Percentiles rank a stretch among this genome's conserved stretches.
phyloP scores from a whole-genome alignment of 2,797 vertebrate species.

The Discoglossus pictus region DNA sequence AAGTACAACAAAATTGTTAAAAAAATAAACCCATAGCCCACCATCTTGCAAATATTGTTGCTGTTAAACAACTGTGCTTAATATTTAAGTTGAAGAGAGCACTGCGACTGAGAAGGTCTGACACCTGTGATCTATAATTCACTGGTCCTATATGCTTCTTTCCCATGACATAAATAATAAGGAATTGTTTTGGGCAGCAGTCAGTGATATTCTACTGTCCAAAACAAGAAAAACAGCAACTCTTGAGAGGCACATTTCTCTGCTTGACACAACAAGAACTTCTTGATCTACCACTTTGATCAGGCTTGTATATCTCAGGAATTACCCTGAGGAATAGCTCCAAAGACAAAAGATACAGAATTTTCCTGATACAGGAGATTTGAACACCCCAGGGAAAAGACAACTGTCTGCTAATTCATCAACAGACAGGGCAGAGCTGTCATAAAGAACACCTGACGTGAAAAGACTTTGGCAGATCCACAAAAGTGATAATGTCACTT shows the following conservation, averaged over 20 bases:
- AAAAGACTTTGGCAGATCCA: slow-evolving; percentile 9
- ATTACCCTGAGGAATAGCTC: slow-evolving; percentile 27
- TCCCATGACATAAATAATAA: slow-evolving; percentile 38
- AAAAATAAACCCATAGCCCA: too few species aligned
- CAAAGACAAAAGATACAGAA: too few species aligned
- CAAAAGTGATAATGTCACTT: too few species aligned
- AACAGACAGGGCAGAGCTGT: too few species aligned
- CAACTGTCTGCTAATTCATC: slow-evolving; percentile 13
- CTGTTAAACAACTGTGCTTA: too few species aligned
- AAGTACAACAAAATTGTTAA: too few species aligned
- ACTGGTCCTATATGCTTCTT: slow-evolving; percentile 3
- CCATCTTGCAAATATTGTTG: too few species aligned
- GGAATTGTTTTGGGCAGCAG: slow-evolving; percentile 35
- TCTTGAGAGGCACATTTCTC: slow-evolving; percentile 27
- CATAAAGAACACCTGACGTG: too few species aligned
- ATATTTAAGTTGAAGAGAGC: too few species aligned
- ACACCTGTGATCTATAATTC: slow-evolving; percentile 30
- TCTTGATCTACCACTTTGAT: slow-evolving; percentile 42
- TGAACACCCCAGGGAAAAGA: slow-evolving; percentile 8
- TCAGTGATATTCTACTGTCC: slow-evolving; percentile 20
- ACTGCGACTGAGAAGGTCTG: background rate
- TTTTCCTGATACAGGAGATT: slow-evolving; percentile 6
- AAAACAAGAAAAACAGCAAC: slow-evolving; percentile 20
- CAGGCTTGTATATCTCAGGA: slow-evolving; percentile 19
- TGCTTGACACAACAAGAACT: slow-evolving; percentile 15